Evolutionary conservation across 2,888 invertebrate species (phyloP), one percentile per base, ranked within the genome.

Genomic region (Xanthorhoe designata): DNA sequence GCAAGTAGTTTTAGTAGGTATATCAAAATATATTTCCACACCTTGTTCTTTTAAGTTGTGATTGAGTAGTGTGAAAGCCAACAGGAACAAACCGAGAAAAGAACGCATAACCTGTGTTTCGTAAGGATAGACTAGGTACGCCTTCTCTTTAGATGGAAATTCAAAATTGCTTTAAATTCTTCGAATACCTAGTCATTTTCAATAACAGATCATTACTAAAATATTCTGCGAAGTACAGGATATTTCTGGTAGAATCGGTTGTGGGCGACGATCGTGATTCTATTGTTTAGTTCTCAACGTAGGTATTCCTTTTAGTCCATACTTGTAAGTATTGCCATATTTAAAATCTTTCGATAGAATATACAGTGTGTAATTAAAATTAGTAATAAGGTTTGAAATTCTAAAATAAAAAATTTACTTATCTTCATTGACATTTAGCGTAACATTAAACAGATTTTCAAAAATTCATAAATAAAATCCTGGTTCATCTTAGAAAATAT

Each of bases 181-280:
- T 35, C 35, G 53, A 24, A 64, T 58, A 18, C 38, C 32, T 32
- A 32, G 10, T 1, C 13, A 57, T 50, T 18, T 35, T 51, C 57
- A 45, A 15, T 8, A 32, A 32, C 8, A 32, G 32, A 5, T 32
- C 6, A 32, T 32, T 32, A 32, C 17, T n/a, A 24, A 38, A 47
- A 64, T 52, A 8, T 47, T 64, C 42, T 54, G 38, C 42, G 10
- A 56, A 56, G 32, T 15, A 38, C 17, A 60, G 53, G 52, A 66
- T 59, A 54, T 49, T 67, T 62, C 15, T 73, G 54, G 67, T 64
- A 64, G 63, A 65, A 61, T 61, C 60, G 58, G 38, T 59, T 67
- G 45, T 45, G 73, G 73, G 72, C 71, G 76, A 73, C 63, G 67
- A 61, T 71, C 76, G 75, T 82, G 84, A 84, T 84, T 86, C 75